Base-by-base conservation (phyloP, 2,888 invertebrate species). In the Hirudinaria manillensis region DNA sequence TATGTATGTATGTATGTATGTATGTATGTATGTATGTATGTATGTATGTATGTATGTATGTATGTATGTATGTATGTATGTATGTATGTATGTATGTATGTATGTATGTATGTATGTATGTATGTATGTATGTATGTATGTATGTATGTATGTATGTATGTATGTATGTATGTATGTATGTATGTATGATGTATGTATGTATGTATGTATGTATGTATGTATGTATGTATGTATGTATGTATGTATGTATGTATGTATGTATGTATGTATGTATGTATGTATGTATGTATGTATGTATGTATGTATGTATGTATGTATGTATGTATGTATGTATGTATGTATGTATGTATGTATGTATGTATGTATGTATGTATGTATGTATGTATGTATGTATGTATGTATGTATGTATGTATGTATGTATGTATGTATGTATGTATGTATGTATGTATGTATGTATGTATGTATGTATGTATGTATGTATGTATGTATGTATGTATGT, bases 1-100 rank as follows among this genome's bases (percentile, higher is more conserved):
- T 65, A 65, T 65, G 66, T 65, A 65, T 65, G 66, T 65, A 65
- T 65, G 66, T 65, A 65, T 65, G 66, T 65, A 65, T 65, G 66
- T 65, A 27, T 65, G 66, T 65, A 65, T 65, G 66, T 65, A 65
- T 65, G 66, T 65, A 65, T 65, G 66, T 65, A 65, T 65, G 66
- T 65, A 65, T 65, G 66, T 65, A 65, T 65, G 27, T 65, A 65
- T 65, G 66, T 65, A 65, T 65, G 27, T 27, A 27, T 16, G 66
- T 65, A 65, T 24, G 19, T 65, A 24, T 65, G 66, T 24, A 24
- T 65, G 16, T 65, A 24, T 65, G 66, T 65, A 24, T 27, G 66
- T 24, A 24, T 27, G 66, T 65, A 27, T 65, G 66, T 65, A 10
- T 65, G n/a, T 65, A 10, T 65, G 66, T 65, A 24, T 65, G 66